Percentiles rank a stretch among this genome's conserved stretches.
Evolutionary conservation across 2,797 vertebrate genomes (phyloP).

Genomic region (Gallinago nigripennis): DNA sequence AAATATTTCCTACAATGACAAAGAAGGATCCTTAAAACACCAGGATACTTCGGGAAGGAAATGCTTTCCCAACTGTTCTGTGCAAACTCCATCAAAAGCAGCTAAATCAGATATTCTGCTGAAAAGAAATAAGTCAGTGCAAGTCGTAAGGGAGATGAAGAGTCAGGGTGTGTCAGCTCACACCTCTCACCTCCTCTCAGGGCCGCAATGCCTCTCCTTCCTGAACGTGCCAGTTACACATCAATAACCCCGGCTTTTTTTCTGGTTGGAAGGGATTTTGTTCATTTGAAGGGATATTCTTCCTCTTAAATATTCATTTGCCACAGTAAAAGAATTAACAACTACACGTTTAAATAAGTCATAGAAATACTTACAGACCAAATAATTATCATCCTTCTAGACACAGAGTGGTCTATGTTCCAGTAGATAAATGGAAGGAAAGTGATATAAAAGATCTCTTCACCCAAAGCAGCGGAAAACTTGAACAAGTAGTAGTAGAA

Average conservation of each 20-base stretch:
- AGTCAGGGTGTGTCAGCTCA: neutral
- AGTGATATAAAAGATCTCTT: conserved; percentile 95
- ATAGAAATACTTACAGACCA: conserved; percentile 87
- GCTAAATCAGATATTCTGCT: neutral
- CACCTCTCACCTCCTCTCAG: neutral
- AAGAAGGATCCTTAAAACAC: neutral
- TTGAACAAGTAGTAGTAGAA: conserved; percentile 90
- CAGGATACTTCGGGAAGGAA: neutral
- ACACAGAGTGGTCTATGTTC: conserved; percentile 91
- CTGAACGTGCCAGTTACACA: rapidly evolving
- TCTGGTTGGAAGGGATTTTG: neutral
- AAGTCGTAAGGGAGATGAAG: neutral
- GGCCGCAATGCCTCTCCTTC: neutral
- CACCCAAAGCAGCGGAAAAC: conserved; percentile 87
- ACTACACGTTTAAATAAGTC: neutral
- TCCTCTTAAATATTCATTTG: neutral
- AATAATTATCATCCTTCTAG: conserved; percentile 88
- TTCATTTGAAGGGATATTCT: neutral
- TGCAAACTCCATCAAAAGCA: neutral
- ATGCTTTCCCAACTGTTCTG: neutral
- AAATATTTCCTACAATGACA: neutral
- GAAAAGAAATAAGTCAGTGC: neutral
- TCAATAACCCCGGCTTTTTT: neutral
- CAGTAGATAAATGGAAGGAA: conserved; percentile 92
- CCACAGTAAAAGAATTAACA: neutral